Evolutionary conservation across 2,888 invertebrate species (phyloP), one percentile per base, ranked within the genome.

Genomic region (Brachyptera risi): DNA sequence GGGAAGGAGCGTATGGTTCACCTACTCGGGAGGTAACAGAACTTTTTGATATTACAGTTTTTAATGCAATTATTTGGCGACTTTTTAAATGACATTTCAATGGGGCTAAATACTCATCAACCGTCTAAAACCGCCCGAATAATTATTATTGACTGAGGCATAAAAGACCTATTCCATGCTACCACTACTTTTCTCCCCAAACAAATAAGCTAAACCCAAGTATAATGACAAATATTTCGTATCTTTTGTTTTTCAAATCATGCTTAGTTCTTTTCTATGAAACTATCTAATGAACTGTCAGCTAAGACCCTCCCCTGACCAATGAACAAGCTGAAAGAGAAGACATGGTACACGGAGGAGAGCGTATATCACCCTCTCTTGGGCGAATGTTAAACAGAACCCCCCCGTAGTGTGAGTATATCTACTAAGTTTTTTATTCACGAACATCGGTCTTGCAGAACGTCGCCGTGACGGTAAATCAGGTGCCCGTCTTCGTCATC

Each of bases 401-500:
- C 54, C 54, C 44, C 54, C 54, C 19, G 50, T 44, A 54, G 54
- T 54, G 54, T 64, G 61, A 64, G 62, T 66, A 67, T 64, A 66
- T 64, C 64, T 67, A 67, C 66, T 65, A 63, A 62, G 61, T 63
- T n/a, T n/a, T 59, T 83, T 87, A 88, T 87, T 88, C 90, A 92
- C 92, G 92, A 92, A 92, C 97, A 98, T 95, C 96, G 89, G 86
- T 93, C 92, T 88, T 94, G 93, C 82, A 99, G 92, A 83, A 94
- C 86, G 86, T 98, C 97, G 83, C 97, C 98, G 82, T 88, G 88
- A 84, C 91, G 91, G 90, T 98, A 99, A 81, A 99, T 90, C 83
- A 99, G 94, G 83, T 99, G 98, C 81, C 99, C 99, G 82, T 99
- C 98, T 83, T 92, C 92, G 85, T 99, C 98, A 85, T 99, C 96